A percentile compares a stretch with the other conserved stretches of the same genome.
Evolutionary conservation across 1,140 invertebrate species (phyloP).

Genomic region (Zaprionus lachaisei): DNA sequence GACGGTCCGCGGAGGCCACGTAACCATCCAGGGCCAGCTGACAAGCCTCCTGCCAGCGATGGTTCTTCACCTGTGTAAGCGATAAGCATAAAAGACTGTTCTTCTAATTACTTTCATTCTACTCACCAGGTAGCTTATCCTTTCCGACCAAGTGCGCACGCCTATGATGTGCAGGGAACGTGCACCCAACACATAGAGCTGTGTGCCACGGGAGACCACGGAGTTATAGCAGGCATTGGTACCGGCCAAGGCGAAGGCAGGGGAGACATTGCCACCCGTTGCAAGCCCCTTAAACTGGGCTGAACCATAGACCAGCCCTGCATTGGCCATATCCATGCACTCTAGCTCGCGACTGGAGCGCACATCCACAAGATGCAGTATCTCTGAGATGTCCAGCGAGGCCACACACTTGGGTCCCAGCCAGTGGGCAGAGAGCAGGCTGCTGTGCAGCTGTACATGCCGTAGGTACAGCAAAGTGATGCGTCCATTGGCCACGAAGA

Average conservation of each 20-base stretch:
- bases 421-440: constrained; percentile 92
- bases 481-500: constrained; percentile 76
- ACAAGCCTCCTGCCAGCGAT: constrained; percentile 87
- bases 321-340: constrained; percentile 91
- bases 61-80: constrained; percentile 86
- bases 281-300: constrained; percentile 96
- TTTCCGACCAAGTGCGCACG: constrained; percentile 93
- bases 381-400: constrained; percentile 93
- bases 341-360: constrained; percentile 94
- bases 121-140: constrained; percentile 88
- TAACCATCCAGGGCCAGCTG: constrained; percentile 85
- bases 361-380: constrained; percentile 95
- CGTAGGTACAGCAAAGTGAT: constrained; percentile 86
- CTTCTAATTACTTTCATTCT: not conserved
- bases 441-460: constrained; percentile 89
- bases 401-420: constrained; percentile 94
- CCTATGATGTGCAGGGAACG: constrained; percentile 92
- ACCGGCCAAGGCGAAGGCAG: constrained; percentile 87
- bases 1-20: constrained; percentile 69
- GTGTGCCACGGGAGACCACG: constrained; percentile 91
- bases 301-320: constrained; percentile 95
- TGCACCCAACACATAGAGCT: constrained; percentile 93
- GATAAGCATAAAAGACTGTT: not conserved
- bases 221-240: constrained; percentile 96
- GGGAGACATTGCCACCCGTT: constrained; percentile 88